phyloP scores from a whole-genome alignment of 1,140 invertebrate species.

The Mamestra configurata region DNA sequence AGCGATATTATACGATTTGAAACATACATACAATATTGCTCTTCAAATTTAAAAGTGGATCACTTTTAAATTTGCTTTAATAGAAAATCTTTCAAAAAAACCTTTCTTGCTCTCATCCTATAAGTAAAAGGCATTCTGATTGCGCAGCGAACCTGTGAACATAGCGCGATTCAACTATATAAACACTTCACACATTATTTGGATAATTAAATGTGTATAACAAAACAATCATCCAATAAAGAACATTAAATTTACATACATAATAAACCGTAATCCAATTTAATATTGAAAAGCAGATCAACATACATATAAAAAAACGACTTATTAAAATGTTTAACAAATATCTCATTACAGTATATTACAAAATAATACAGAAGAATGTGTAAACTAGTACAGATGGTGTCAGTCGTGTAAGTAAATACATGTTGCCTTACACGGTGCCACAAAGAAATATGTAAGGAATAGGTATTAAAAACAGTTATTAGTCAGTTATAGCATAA shows the following conservation, averaged over 20 bases:
- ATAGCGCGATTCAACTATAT: not conserved
- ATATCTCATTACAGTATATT: not conserved
- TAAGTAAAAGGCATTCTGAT: not conserved
- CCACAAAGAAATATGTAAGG: not conserved
- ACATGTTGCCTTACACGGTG: not conserved
- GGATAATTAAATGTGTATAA: constrained; percentile 23
- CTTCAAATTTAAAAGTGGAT: not conserved
- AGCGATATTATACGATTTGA: not conserved
- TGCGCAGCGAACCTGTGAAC: too few species aligned
- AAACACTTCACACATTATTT: constrained; percentile 2
- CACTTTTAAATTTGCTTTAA: not conserved
- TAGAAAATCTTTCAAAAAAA: not conserved
- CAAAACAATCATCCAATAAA: constrained; percentile 34
- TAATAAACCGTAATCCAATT: constrained; percentile 33
- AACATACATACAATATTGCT: not conserved
- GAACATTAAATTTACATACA: constrained; percentile 36
- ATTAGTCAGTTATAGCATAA: too few species aligned
- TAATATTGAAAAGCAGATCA: constrained; percentile 38
- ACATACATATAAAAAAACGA: constrained; percentile 48
- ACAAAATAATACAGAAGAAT: constrained; percentile 41
- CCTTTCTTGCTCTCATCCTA: not conserved
- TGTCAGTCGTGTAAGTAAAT: not conserved
- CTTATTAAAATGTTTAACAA: constrained; percentile 26
- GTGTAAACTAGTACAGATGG: constrained; percentile 48
- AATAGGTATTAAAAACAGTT: not conserved